These are phyloP conservation scores for Elysia chlorotica DNA, from an alignment of 1,140 invertebrate genomes.

Conservation along the genomic window DNA sequence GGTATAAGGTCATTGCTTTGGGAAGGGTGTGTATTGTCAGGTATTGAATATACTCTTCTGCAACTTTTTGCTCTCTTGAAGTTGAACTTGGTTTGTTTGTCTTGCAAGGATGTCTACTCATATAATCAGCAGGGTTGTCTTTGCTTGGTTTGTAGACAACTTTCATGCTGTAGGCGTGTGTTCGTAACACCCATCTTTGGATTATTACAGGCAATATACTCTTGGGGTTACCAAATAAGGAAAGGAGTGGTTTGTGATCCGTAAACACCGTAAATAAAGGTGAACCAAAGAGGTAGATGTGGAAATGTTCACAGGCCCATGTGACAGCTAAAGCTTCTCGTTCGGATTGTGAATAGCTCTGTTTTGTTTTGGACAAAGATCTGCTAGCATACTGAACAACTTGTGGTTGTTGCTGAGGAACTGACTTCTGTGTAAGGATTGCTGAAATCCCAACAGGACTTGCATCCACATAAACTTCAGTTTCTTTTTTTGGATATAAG, in stretches of 20 bases:
- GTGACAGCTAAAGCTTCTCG: constrained; percentile 59
- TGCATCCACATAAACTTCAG: constrained; percentile 26
- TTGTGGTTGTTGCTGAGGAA: neutral
- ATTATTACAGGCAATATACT: constrained; percentile 25
- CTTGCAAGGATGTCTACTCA: constrained; percentile 8
- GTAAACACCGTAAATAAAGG: constrained; percentile 49
- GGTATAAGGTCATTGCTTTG: neutral
- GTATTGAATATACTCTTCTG: constrained; percentile 10
- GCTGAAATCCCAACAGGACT: constrained; percentile 32
- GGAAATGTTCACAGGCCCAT: constrained; percentile 60
- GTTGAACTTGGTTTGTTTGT: neutral
- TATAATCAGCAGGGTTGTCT: constrained; percentile 21
- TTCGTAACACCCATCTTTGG: constrained; percentile 33
- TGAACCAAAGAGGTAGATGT: constrained; percentile 58
- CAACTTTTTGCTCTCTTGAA: neutral
- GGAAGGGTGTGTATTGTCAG: neutral
- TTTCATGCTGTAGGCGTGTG: constrained; percentile 30
- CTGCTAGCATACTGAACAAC: constrained; percentile 29
- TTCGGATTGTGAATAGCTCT: constrained; percentile 60
- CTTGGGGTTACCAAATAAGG: constrained; percentile 35
- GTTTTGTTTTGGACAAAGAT: constrained; percentile 31
- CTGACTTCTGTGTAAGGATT: constrained; percentile 24
- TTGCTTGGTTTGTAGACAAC: constrained; percentile 23
- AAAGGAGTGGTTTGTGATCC: constrained; percentile 54
- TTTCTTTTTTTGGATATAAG: constrained; percentile 29